phyloP scores from a whole-genome alignment of 2,797 vertebrate genomes.

The Scleropages formosus region DNA sequence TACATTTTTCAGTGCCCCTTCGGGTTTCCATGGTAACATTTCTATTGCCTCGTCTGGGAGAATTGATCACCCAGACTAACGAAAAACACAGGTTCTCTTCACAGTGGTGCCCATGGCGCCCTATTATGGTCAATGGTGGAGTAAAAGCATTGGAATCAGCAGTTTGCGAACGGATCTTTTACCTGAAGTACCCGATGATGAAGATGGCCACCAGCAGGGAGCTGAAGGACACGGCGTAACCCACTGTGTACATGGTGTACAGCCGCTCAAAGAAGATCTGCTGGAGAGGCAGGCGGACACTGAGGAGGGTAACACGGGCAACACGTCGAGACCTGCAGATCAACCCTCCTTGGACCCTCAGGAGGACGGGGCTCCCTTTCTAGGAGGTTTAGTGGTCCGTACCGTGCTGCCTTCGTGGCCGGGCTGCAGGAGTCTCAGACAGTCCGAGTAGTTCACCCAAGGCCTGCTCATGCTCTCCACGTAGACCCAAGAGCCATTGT shows the following conservation, averaged over 20 bases:
- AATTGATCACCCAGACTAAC: constrained; percentile 4
- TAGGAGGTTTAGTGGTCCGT: too few relatives aligned
- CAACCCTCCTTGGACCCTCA: too few relatives aligned
- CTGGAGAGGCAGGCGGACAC: constrained; percentile 60
- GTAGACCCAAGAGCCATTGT: constrained; percentile 79
- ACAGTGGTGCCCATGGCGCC: background rate
- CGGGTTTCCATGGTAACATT: constrained; percentile 14
- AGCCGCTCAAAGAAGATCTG: constrained; percentile 82
- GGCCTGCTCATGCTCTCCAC: constrained; percentile 78
- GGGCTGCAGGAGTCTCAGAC: constrained; percentile 73
- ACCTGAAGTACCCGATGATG: constrained; percentile 87
- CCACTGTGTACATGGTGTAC: constrained; percentile 81
- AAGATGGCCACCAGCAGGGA: constrained; percentile 80
- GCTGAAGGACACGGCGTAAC: constrained; percentile 83
- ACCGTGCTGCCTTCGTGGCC: constrained; percentile 68
- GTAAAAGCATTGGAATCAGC: background rate
- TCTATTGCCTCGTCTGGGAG: background rate
- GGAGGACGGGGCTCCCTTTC: too few relatives aligned
- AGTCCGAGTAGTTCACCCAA: constrained; percentile 85
- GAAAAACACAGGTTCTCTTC: background rate
- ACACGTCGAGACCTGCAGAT: too few relatives aligned
- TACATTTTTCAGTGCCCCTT: background rate
- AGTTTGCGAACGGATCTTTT: constrained; percentile 27
- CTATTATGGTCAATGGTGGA: background rate
- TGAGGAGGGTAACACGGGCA: constrained; percentile 17